A percentile compares a stretch with the other conserved stretches of the same genome.
Conservation (phyloP, 2,113 vertebrate species). For the Salvelinus namaycush region DNA sequence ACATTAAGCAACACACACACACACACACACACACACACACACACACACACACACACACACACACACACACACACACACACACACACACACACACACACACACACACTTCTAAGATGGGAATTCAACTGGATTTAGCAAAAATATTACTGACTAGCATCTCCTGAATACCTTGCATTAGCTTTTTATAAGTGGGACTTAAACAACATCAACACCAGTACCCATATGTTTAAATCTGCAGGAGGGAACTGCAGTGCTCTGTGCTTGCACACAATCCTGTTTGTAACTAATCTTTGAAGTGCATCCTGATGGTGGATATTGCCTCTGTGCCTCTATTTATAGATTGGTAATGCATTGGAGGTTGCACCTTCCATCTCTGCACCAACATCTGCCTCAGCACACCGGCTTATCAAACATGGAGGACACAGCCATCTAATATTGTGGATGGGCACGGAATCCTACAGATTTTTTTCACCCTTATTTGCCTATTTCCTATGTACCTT, state of each 20-base stretch:
- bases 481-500: constrained; percentile 1
- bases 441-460: constrained; percentile 20
- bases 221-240: constrained; percentile 28
- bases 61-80: constrained; percentile 22
- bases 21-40: too few species aligned
- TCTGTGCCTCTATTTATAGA: constrained; percentile 71
- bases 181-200: not conserved
- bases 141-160: not conserved
- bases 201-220: constrained; percentile 26
- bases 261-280: constrained; percentile 53
- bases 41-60: constrained; percentile 13
- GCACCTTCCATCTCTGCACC: constrained; percentile 62
- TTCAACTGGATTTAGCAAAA: constrained; percentile 1
- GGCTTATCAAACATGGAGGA: constrained; percentile 45
- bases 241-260: constrained; percentile 37
- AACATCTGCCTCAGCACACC: constrained; percentile 63
- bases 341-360: constrained; percentile 68
- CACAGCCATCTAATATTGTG: constrained; percentile 9
- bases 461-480: not conserved
- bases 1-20: not conserved
- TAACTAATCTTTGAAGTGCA: constrained; percentile 63
- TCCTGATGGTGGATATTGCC: constrained; percentile 67
- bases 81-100: constrained; percentile 20
- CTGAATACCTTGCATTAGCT: constrained; percentile 7
- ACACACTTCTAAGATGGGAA: constrained; percentile 10